phyloP scores from a whole-genome alignment of 2,113 vertebrate species.

The Oryzias celebensis region DNA sequence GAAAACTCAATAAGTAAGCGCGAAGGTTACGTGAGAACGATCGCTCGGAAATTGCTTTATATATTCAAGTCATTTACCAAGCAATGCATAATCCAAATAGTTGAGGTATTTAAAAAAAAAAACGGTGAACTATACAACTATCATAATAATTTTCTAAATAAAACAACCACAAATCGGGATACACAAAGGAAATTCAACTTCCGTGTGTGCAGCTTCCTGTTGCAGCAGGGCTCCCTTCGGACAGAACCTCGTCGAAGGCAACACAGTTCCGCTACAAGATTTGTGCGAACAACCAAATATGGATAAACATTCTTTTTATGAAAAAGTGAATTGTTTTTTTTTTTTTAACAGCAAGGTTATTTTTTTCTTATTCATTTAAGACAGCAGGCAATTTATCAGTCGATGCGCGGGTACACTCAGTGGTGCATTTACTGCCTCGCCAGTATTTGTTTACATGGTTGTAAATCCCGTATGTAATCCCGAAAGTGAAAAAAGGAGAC shows the following conservation, averaged over 20 bases:
- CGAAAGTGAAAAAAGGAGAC: background rate
- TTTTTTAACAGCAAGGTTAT: background rate
- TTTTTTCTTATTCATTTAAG: background rate
- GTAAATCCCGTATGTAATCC: background rate
- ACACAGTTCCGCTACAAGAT: conserved; percentile 71
- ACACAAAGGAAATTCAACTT: conserved; percentile 85
- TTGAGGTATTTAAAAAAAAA: conserved; percentile 11
- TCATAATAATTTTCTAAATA: conserved; percentile 71
- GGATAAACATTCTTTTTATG: conserved; percentile 24
- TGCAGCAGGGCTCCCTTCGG: conserved; percentile 67
- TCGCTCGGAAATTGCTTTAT: conserved; percentile 21
- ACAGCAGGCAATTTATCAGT: background rate
- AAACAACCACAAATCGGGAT: conserved; percentile 79
- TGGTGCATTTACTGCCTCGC: background rate
- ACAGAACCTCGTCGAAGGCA: conserved; percentile 52
- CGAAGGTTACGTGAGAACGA: conserved; percentile 23
- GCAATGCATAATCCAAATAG: conserved; percentile 60
- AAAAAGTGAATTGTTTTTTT: background rate
- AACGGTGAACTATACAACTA: conserved; percentile 24
- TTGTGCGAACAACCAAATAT: conserved; percentile 30
- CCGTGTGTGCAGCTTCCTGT: conserved; percentile 79
- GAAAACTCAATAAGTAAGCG: conserved; percentile 61
- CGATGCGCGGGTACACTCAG: background rate
- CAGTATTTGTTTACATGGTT: conserved; percentile 1
- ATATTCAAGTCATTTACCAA: conserved; percentile 48